Conservation (phyloP, 2,113 vertebrate genomes). For the Hucho hucho region DNA sequence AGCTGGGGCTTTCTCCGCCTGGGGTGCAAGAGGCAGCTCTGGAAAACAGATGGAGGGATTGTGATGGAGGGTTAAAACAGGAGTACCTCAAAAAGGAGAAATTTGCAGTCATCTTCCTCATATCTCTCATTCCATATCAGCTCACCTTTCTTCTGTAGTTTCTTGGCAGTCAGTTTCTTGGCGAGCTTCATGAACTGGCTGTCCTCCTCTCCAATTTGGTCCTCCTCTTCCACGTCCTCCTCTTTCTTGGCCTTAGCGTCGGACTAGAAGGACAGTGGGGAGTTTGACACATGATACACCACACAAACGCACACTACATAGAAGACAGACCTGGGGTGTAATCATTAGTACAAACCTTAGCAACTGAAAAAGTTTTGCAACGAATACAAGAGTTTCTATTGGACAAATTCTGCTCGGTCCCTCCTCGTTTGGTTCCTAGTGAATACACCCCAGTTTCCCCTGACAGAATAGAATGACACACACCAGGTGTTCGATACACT, state of each 20-base stretch:
- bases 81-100: no score
- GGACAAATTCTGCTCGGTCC: no score
- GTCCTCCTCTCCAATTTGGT: conserved; percentile 81
- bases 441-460: no score
- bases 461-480: no score
- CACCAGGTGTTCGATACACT: no score
- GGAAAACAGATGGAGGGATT: neutral
- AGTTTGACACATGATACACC: neutral
- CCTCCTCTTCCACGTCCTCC: conserved; percentile 61
- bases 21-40: conserved; percentile 44
- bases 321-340: no score
- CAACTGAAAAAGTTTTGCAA: no score
- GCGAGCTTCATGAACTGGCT: conserved; percentile 95
- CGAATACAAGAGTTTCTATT: no score
- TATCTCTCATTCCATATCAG: neutral
- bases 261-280: conserved; percentile 52
- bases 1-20: conserved; percentile 33
- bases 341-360: no score
- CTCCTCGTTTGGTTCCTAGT: no score
- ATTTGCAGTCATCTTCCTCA: no score
- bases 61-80: neutral
- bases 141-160: conserved; percentile 84
- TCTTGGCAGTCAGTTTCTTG: conserved; percentile 87
- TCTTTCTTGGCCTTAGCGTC: conserved; percentile 74
- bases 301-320: no score